Conservation (phyloP, 2,113 vertebrate species). For the Rutilus rutilus region DNA sequence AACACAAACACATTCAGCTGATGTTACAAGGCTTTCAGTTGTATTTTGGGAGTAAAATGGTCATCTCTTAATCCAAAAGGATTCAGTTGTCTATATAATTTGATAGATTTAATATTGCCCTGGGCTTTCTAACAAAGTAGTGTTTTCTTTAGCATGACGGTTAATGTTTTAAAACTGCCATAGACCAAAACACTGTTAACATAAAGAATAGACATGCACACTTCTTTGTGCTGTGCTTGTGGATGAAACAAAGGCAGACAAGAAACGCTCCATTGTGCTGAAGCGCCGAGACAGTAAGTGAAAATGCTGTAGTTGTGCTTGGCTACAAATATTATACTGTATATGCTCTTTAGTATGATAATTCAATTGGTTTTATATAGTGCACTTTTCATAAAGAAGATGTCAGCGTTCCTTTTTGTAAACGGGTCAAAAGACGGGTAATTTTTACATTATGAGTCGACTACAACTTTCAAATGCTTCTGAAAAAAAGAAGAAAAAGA, state of each 20-base stretch:
- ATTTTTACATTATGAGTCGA: neutral
- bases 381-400: neutral
- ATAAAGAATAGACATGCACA: neutral
- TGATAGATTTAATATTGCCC: neutral
- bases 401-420: neutral
- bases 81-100: neutral
- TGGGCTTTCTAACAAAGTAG: neutral
- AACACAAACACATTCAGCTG: constrained; percentile 8
- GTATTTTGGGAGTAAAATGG: neutral
- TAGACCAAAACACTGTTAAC: constrained; percentile 1
- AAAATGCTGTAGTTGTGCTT: neutral
- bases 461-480: neutral
- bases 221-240: constrained; percentile 19
- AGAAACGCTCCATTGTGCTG: constrained; percentile 34
- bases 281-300: neutral
- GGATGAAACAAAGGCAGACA: constrained; percentile 43
- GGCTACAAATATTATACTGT: neutral
- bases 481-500: no score
- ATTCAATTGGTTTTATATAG: neutral
- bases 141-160: neutral
- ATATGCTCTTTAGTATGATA: neutral
- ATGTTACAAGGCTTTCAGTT: neutral
- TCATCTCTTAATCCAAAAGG: neutral
- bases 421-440: neutral
- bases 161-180: neutral